Conservation (phyloP, 2,888 invertebrate genomes). For the Siphlonurus alternatus region DNA sequence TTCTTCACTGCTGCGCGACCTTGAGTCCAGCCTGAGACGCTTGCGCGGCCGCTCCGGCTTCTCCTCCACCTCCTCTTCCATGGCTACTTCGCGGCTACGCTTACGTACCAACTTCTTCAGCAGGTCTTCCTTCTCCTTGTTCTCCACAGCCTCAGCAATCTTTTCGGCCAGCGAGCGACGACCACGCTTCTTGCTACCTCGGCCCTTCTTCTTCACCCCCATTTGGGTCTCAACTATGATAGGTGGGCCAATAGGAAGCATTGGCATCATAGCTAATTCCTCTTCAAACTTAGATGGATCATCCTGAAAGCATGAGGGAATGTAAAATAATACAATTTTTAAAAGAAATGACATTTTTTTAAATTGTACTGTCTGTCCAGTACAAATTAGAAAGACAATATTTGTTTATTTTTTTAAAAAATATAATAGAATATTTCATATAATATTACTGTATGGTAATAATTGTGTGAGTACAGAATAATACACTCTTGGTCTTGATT, state of each 20-base stretch:
- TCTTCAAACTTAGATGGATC: neutral
- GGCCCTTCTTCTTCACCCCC: neutral
- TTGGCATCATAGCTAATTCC: neutral
- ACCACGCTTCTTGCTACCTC: neutral
- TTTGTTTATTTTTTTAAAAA: too few species aligned
- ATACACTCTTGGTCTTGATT: too few species aligned
- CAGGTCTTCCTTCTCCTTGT: conserved; percentile 18
- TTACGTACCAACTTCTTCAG: conserved; percentile 1
- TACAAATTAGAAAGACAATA: neutral
- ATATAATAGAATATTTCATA: too few species aligned
- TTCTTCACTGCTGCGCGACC: neutral
- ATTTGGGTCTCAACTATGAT: neutral
- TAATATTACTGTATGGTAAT: too few species aligned
- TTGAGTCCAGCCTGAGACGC: neutral
- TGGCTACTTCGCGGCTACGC: conserved; percentile 14
- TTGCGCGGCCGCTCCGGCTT: conserved; percentile 24
- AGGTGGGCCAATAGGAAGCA: neutral
- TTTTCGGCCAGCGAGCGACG: neutral
- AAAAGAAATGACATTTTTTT: too few species aligned
- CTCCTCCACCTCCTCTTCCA: conserved; percentile 31
- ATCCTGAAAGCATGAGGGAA: too few species aligned
- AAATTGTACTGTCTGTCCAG: too few species aligned
- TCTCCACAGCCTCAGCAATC: conserved; percentile 4
- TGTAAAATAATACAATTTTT: too few species aligned
- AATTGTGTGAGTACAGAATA: too few species aligned